A percentile compares a stretch with the other conserved stretches of the same genome.
phyloP scores from a whole-genome alignment of 1,140 invertebrate species.

The honey bee (Apis mellifera) region Amel_HAv3.1 CM009944.2:3999501-4000000 shows the following conservation, averaged over 20 bases:
- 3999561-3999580: constrained; percentile 27
- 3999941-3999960: too few species aligned
- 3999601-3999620: constrained; percentile 5
- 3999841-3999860: background rate
- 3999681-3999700: background rate
- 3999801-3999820: too few species aligned
- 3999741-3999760: background rate
- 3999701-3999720: background rate
- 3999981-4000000: too few species aligned
- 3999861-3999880: background rate
- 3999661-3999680: constrained; percentile 9
- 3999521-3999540: too few species aligned
- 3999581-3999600: constrained; percentile 4
- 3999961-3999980: too few species aligned
- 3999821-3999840: background rate
- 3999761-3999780: background rate
- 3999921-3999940: too few species aligned
- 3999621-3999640: constrained; percentile 26
- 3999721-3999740: constrained; percentile 9
- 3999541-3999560: background rate
- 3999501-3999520: background rate
- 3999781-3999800: background rate
- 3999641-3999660: background rate
- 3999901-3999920: too few species aligned
- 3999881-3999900: too few species aligned